Percentiles rank a stretch among this genome's conserved stretches.
Conservation (phyloP, 2,888 invertebrate species). For the Hoplodrina blanda region DNA sequence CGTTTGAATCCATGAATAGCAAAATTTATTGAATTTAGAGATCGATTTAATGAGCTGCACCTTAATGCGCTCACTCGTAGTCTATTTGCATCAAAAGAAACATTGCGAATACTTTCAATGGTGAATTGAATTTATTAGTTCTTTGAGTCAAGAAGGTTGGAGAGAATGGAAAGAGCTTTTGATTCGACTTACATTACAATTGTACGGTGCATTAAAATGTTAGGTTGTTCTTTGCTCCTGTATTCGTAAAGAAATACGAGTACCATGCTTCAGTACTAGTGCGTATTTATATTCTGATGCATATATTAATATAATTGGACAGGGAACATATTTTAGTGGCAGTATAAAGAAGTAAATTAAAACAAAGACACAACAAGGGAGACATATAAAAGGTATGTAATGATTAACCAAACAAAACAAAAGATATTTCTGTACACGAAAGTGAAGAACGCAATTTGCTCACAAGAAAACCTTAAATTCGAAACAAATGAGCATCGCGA, state of each 20-base stretch:
- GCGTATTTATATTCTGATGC: neutral
- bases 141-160: constrained; percentile 3
- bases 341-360: neutral
- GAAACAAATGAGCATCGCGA: constrained; percentile 2
- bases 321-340: neutral
- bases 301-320: neutral
- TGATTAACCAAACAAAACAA: constrained; percentile 2
- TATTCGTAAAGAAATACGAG: constrained; percentile 6
- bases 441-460: neutral
- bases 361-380: neutral
- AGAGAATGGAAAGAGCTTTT: constrained; percentile 17
- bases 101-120: constrained; percentile 40
- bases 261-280: neutral
- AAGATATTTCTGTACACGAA: neutral
- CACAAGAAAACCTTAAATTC: constrained; percentile 8
- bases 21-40: constrained; percentile 57
- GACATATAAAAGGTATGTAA: neutral
- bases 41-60: constrained; percentile 54
- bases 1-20: constrained; percentile 59
- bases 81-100: constrained; percentile 49
- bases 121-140: constrained; percentile 25
- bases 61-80: constrained; percentile 26
- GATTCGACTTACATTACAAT: constrained; percentile 9
- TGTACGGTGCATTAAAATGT: constrained; percentile 6
- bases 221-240: neutral